Base-by-base conservation (phyloP, 2,888 invertebrate species). In the Mechanitis mazaeus region DNA sequence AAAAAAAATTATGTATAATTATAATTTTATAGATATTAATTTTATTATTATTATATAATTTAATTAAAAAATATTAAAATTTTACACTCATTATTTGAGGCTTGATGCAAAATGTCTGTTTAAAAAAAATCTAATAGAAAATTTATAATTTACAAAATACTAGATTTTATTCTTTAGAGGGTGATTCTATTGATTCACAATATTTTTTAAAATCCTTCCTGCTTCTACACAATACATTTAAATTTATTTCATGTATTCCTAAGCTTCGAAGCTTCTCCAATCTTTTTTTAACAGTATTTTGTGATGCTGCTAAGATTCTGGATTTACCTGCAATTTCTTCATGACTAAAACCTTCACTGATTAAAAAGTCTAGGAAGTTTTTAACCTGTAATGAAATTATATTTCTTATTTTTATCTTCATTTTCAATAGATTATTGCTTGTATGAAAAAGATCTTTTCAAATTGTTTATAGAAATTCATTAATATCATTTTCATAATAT, bases 211-310 rank as follows among this genome's bases (percentile, higher is more conserved):
- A 93, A 69, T 90, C 88, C 57, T 90, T 89, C 72, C 82, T 87
- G 72, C 92, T 92, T 73, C 86, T 90, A 69, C 92, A 92, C 6
- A 93, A 75, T 54, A 91, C 85, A 68, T 91, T 90, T 70, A 93
- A 81, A 73, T 87, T 90, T 7, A 87, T 84, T 42, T 90, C 82
- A 58, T 78, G 75, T 59, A 91, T 77, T 28, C 91, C 92, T 56
- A 88, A 70, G 42, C 79, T 74, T 54, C 89, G 84, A 11, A 93
- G 75, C 70, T 85, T 89, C 31, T 87, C 79, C 55, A 93, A 71
- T 68, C 93, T 87, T 60, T 80, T 71, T 71, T 90, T 83, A 0
- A 92, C 90, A 35, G 93, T 93, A 64, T 90, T 87, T 54, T 92
- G 82, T 33, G 92, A 91, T 64, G 92, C 90, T 56, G 90, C 86